Evolutionary conservation across 2,113 vertebrate species (phyloP).

Genomic region (Anarhynchus alexandrinus): DNA sequence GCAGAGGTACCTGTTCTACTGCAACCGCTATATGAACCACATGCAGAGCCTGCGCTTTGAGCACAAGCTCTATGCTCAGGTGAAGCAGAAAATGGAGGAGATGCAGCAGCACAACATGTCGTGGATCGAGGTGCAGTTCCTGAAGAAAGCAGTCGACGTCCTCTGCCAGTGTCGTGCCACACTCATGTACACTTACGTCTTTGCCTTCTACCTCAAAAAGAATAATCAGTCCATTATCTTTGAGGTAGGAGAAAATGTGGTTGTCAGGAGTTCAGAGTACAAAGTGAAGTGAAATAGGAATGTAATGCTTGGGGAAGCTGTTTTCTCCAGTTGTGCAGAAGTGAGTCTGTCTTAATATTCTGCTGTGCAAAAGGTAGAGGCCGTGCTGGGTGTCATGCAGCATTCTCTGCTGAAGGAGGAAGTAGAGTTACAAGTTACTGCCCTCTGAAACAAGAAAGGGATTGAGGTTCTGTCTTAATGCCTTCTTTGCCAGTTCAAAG

Average conservation of each 20-base stretch:
- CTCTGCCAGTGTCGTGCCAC: constrained; percentile 99
- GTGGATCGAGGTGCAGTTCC: constrained; percentile 99
- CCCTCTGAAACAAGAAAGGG: not conserved
- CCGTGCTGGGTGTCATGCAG: not conserved
- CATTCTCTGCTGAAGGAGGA: not conserved
- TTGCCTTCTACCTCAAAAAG: constrained; percentile 99
- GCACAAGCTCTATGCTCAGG: constrained; percentile 99
- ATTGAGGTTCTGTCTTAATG: not conserved
- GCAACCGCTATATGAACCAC: constrained; percentile 99
- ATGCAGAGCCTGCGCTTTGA: constrained; percentile 99
- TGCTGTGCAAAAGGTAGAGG: not conserved
- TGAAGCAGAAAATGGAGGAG: constrained; percentile 99
- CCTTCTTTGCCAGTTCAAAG: not conserved
- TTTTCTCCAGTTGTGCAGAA: not conserved
- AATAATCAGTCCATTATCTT: constrained; percentile 99
- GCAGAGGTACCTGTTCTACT: constrained; percentile 99
- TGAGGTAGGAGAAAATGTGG: constrained; percentile 81
- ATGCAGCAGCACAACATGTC: constrained; percentile 99
- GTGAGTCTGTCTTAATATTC: not conserved
- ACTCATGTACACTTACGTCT: constrained; percentile 99
- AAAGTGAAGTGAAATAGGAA: not conserved
- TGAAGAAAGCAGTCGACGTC: constrained; percentile 99
- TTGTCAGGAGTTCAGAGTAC: not conserved
- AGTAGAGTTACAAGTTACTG: not conserved
- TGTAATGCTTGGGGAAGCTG: not conserved